A percentile compares a stretch with the other conserved stretches of the same genome.
Evolutionary conservation across 2,888 invertebrate genomes (phyloP).

Genomic region (Mesopsocus fuscifrons): DNA sequence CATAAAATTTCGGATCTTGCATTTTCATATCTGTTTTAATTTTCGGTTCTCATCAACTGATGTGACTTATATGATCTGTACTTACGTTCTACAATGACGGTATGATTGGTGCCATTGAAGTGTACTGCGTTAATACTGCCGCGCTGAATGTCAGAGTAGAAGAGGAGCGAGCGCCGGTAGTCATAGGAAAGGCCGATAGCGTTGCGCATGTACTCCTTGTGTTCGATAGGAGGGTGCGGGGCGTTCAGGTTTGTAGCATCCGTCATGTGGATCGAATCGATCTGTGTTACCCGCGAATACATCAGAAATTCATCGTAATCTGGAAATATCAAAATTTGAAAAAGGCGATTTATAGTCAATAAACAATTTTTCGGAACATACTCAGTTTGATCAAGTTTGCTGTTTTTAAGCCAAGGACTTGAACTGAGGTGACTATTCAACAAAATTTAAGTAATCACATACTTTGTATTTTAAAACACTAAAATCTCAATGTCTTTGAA

Average conservation of each 20-base stretch:
- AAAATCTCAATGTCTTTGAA: no score
- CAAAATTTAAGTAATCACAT: no score
- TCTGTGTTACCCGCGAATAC: constrained; percentile 60
- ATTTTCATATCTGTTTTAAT: no score
- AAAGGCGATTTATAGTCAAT: no score
- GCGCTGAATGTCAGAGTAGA: constrained; percentile 77
- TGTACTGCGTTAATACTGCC: constrained; percentile 64
- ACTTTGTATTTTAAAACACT: no score
- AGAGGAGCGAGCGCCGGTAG: constrained; percentile 44
- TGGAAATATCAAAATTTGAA: constrained; percentile 24
- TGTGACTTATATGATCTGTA: no score
- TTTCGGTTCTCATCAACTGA: no score
- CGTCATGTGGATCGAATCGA: constrained; percentile 62
- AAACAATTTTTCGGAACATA: constrained; percentile 1
- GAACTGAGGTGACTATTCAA: no score
- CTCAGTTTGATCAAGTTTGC: no score
- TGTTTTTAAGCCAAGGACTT: no score
- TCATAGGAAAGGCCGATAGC: constrained; percentile 72
- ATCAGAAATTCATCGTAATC: constrained; percentile 65
- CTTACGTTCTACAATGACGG: constrained; percentile 46
- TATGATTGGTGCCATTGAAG: constrained; percentile 60
- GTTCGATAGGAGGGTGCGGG: constrained; percentile 53
- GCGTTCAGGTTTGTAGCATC: constrained; percentile 50
- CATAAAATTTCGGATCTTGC: no score
- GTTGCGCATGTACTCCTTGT: constrained; percentile 56